A percentile compares a stretch with the other conserved stretches of the same genome.
These are phyloP conservation scores for Paratilapia polleni DNA, from an alignment of 2,113 vertebrate species.

Conservation along the genomic window DNA sequence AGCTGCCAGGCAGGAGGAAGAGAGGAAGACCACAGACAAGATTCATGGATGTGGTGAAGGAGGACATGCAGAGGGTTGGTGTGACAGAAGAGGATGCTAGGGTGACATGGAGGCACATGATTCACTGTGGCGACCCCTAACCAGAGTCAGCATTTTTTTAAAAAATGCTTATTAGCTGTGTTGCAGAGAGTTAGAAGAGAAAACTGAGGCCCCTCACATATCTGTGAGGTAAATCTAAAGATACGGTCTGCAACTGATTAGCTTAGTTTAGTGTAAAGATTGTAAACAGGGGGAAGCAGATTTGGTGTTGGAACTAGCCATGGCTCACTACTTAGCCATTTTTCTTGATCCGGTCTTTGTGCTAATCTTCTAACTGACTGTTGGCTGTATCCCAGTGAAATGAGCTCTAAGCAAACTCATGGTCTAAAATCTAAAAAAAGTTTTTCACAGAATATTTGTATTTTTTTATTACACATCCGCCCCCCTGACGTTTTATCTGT, in stretches of 20 bases:
- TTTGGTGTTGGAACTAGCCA: background rate
- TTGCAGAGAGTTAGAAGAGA: background rate
- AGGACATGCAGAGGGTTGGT: background rate
- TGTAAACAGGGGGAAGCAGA: background rate
- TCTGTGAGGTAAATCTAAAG: background rate
- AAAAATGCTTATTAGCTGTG: background rate
- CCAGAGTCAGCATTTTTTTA: background rate
- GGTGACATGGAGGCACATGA: background rate
- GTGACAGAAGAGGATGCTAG: background rate
- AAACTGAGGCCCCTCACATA: background rate
- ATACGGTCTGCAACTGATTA: background rate
- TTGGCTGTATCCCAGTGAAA: background rate
- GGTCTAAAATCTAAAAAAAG: background rate
- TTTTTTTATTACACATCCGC: background rate
- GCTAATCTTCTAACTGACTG: background rate
- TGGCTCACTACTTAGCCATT: background rate
- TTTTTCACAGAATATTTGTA: background rate
- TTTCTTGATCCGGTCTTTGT: background rate
- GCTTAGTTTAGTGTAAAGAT: background rate
- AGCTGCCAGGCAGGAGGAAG: background rate
- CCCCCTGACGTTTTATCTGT: background rate
- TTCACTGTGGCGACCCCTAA: background rate
- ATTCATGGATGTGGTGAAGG: too few relatives aligned
- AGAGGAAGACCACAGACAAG: background rate
- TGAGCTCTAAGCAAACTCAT: background rate